A percentile compares a stretch with the other conserved stretches of the same genome.
Evolutionary conservation across 2,888 invertebrate genomes (phyloP).

Genomic region (Keiferia lycopersicella): DNA sequence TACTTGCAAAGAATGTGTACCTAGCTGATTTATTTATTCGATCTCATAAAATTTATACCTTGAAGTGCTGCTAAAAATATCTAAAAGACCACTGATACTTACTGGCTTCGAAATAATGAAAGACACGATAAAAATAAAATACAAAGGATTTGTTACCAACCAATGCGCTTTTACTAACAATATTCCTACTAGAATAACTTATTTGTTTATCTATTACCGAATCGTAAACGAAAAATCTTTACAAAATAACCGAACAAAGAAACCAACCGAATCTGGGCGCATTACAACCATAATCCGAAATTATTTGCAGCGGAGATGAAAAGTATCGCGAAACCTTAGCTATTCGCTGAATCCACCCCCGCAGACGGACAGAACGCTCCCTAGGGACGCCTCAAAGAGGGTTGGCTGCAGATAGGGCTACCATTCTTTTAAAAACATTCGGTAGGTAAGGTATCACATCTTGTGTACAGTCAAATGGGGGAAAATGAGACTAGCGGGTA

Average conservation of each 20-base stretch:
- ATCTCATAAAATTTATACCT: no score
- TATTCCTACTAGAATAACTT: no score
- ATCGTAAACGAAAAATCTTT: neutral
- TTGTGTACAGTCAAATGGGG: no score
- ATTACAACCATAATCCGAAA: constrained; percentile 46
- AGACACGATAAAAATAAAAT: no score
- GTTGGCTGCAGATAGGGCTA: constrained; percentile 26
- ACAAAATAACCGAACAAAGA: constrained; percentile 3
- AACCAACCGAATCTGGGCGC: constrained; percentile 12
- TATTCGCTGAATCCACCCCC: constrained; percentile 51
- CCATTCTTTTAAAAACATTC: neutral
- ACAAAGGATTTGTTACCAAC: no score
- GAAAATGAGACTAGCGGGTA: no score
- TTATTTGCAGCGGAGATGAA: constrained; percentile 49
- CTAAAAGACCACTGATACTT: no score
- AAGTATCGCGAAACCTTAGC: constrained; percentile 56
- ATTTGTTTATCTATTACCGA: neutral
- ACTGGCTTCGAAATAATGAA: no score
- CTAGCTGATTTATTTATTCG: no score
- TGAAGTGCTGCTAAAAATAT: no score
- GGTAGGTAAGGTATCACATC: no score
- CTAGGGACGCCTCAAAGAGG: constrained; percentile 45
- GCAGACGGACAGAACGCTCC: constrained; percentile 53
- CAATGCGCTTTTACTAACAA: no score
- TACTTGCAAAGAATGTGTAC: neutral